Percentiles rank a stretch among this genome's conserved stretches.
Evolutionary conservation across 2,797 vertebrate species (phyloP).

Genomic region (Pachyuromys duprasi): DNA sequence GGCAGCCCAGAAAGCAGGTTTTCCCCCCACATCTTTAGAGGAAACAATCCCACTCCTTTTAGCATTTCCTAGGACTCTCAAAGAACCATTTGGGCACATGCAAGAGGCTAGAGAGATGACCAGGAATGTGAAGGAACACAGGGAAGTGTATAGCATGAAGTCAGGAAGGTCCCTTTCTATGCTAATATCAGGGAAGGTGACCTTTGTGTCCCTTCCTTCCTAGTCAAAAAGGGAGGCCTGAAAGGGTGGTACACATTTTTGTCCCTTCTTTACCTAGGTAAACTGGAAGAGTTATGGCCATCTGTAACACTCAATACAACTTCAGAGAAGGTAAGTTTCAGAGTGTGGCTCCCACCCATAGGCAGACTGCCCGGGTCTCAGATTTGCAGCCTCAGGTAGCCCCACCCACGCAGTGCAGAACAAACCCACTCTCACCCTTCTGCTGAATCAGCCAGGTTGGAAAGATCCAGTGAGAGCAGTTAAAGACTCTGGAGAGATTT

Average conservation of each 20-base stretch:
- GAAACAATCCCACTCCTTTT: neutral
- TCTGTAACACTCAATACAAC: neutral
- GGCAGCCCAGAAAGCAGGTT: neutral
- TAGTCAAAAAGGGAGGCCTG: too few species aligned
- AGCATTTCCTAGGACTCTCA: neutral
- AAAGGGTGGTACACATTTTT: neutral
- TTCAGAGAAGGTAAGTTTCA: neutral
- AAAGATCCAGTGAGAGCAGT: neutral
- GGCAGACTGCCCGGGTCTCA: rapidly evolving
- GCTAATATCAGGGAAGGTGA: neutral
- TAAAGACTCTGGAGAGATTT: neutral
- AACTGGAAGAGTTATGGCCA: neutral
- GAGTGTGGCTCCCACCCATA: too few species aligned
- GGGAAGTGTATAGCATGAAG: neutral
- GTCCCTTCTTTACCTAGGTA: neutral
- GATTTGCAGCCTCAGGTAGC: neutral
- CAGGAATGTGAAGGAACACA: neutral
- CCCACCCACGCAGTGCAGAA: neutral
- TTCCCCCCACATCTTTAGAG: neutral
- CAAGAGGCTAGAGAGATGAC: neutral
- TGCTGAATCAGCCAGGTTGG: conserved; percentile 15
- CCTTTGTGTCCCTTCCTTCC: neutral
- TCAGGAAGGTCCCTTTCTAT: neutral
- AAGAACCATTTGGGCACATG: neutral
- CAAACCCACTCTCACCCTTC: neutral